Base-by-base conservation (phyloP, 2,113 vertebrate genomes). In the Periophthalmus modestus region DNA sequence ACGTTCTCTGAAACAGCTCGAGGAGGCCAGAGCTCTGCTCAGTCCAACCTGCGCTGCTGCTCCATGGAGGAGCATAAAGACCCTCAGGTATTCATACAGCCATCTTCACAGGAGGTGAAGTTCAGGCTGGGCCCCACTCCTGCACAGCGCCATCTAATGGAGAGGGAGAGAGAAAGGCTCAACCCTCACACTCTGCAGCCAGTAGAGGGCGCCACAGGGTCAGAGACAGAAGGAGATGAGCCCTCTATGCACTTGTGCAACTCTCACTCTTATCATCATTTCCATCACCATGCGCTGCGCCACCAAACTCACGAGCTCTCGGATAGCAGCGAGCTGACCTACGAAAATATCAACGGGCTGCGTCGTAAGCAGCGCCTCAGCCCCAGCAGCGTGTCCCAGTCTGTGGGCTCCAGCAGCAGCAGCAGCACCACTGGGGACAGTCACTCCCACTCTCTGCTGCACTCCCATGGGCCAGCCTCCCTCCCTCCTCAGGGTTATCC, bases 41-140 rank as follows among this genome's bases (percentile, higher is more conserved):
- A 92, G 66, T 57, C 88, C 6, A 92, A 93, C 89, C 90, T 94
- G 81, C 93, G 87, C 72, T 95, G 93, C 91, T 93, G 94, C 86
- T 93, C 94, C 55, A 87, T 96, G 0, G 95, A 96, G 80, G 95
- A 95, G 39, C 94, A 91, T 61, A 95, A 92, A 74, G 93, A 96
- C 72, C 95, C 97, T 14, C 96, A 96, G 92, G 96, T 98, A 79
- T 96, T 96, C 87, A 80, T 98, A 48, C 96, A 97, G 87, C 95
- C 96, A 1, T 93, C 93, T 52, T 89, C 93, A 0, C 96, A 97
- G 76, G 96, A 97, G 91, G 97, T 97, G 81, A 98, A 98, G 85
- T 99, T 99, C 73, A 94, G 98, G 82, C 77, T 99, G 84, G 97
- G 96, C 46, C 96, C 97, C 6, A 88, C 92, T 0, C 96, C 95